Evolutionary conservation across 2,888 invertebrate species (phyloP), one percentile per base, ranked within the genome.

Genomic region (Merodon equestris): DNA sequence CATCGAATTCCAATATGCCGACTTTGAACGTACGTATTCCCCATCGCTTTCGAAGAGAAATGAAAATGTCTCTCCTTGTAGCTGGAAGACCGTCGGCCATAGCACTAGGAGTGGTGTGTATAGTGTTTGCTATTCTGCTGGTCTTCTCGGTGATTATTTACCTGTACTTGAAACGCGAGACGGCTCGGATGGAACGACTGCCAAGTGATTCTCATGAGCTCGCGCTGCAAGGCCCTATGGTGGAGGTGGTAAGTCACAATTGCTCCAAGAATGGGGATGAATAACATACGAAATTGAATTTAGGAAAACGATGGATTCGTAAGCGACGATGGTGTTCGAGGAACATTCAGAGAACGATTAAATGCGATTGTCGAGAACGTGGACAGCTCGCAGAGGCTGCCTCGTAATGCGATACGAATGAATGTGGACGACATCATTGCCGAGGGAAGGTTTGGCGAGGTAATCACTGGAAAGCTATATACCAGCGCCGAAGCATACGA

Each of bases 221-320:
- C 89, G 94, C 95, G 0, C 87, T 95, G 17, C 95, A 95, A 85
- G 94, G 95, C 70, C 94, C 95, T 0, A 92, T 94, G 84, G 91
- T 94, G 76, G 95, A 95, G 89, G 92, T 94, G 64, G 90, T 91
- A 87, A 87, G 86, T 86, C 61, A n/a, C 17, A n/a, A 13, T 9
- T 15, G 34, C 10, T 9, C n/a, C 1, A 19, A 19, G 27, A n/a
- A 17, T 17, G 10, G 12, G 0, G 10, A 10, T n/a, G n/a, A n/a
- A n/a, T n/a, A n/a, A n/a, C n/a, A n/a, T n/a, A n/a, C n/a, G n/a
- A n/a, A n/a, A n/a, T 61, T 54, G 47, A 1, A 50, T 84, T 86
- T 82, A 91, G 86, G 95, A 95, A 86, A 95, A 95, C 85, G 91
- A 94, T 83, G 95, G 93, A 0, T 95, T 94, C 83, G 90, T 95